Evolutionary conservation across 2,113 vertebrate genomes (phyloP).

Genomic region (Nothocercus nigrocapillus): DNA sequence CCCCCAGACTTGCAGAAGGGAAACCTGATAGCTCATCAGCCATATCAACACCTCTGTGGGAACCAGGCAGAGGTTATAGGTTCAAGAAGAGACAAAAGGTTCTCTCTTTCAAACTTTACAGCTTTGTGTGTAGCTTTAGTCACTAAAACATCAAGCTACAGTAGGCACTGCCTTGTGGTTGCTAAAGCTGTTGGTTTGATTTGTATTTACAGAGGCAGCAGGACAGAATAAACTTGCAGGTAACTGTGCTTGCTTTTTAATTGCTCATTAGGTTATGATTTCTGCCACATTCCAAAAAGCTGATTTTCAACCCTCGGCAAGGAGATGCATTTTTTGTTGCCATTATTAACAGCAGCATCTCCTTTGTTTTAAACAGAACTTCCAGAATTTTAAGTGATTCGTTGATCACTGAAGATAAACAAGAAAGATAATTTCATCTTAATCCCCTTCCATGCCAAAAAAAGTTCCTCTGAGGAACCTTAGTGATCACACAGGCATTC

Average conservation of each 20-base stretch:
- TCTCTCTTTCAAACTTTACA: not conserved
- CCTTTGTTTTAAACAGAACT: not conserved
- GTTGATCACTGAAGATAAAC: conserved; percentile 17
- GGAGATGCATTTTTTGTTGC: not conserved
- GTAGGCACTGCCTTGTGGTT: not conserved
- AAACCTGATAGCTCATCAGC: not conserved
- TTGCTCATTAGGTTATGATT: not conserved
- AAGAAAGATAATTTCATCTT: conserved; percentile 14
- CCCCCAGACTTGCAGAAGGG: not conserved
- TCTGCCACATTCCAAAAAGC: not conserved
- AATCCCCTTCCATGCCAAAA: not conserved
- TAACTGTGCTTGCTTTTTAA: not conserved
- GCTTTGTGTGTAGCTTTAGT: not conserved
- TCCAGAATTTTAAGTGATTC: not conserved
- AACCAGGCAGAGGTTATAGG: not conserved
- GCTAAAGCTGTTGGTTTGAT: not conserved
- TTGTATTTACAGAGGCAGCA: not conserved
- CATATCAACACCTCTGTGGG: not conserved
- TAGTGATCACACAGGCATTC: conserved; percentile 1
- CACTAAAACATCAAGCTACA: not conserved
- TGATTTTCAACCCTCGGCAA: not conserved
- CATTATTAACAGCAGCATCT: not conserved
- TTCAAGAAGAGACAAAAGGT: not conserved
- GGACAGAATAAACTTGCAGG: not conserved
- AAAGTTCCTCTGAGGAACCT: not conserved